These are phyloP conservation scores for Drosophila demipolita DNA, from an alignment of 2,888 invertebrate species.

Conservation along the genomic window DNA sequence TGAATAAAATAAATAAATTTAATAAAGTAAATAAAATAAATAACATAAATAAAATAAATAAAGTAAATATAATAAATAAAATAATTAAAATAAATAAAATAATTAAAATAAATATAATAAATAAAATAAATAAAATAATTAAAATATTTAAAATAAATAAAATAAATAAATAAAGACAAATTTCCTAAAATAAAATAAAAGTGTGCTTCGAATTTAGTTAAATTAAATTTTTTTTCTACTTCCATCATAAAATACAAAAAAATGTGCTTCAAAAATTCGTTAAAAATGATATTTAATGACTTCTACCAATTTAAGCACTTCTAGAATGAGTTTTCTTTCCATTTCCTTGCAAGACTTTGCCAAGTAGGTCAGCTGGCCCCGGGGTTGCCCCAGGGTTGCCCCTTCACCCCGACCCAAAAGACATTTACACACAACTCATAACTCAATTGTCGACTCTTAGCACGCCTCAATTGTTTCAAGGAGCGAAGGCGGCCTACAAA, in stretches of 20 bases:
- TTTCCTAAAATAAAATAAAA: not conserved
- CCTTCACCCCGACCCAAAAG: constrained; percentile 11
- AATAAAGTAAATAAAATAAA: no score
- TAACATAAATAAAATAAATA: no score
- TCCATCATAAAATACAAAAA: not conserved
- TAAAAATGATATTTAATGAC: not conserved
- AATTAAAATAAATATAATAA: no score
- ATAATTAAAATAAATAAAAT: no score
- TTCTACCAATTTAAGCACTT: constrained; percentile 19
- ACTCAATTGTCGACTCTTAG: constrained; percentile 57
- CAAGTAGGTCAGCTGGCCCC: constrained; percentile 38
- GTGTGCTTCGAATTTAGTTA: not conserved
- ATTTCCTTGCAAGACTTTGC: constrained; percentile 1
- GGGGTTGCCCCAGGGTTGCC: constrained; percentile 9
- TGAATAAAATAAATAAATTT: no score
- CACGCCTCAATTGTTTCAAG: constrained; percentile 64
- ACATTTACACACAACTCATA: constrained; percentile 57
- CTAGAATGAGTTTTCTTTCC: constrained; percentile 17
- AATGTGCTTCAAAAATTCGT: not conserved
- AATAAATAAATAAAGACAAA: no score
- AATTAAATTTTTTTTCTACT: not conserved
- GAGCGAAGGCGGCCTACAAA: not conserved
- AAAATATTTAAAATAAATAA: no score
- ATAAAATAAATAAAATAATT: no score
- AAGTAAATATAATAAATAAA: no score